These are phyloP conservation scores for Stegodyphus dumicola DNA, from an alignment of 1,140 invertebrate genomes.

Conservation along the genomic window DNA sequence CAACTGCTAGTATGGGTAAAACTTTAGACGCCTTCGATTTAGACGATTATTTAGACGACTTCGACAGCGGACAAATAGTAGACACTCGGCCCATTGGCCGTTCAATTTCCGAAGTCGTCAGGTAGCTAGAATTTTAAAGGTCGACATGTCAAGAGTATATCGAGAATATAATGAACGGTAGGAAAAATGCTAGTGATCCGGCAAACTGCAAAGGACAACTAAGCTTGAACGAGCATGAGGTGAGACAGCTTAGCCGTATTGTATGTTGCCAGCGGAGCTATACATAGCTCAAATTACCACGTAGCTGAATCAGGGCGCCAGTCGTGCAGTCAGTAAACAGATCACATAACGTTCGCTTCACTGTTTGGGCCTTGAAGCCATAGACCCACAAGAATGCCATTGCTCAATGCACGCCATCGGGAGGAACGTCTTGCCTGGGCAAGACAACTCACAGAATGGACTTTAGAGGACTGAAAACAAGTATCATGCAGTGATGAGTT, in stretches of 20 bases:
- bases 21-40: no score
- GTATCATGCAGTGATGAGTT: no score
- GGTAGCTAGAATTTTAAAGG: neutral
- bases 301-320: neutral
- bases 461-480: neutral
- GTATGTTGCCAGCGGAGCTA: neutral
- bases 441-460: neutral
- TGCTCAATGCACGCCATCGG: neutral
- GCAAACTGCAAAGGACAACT: neutral
- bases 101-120: neutral
- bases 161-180: neutral
- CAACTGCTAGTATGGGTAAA: neutral
- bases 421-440: neutral
- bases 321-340: slow-evolving; percentile 1
- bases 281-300: slow-evolving; percentile 8
- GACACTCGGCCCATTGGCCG: neutral
- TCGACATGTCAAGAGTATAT: neutral
- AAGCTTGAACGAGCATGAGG: neutral
- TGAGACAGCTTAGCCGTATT: neutral
- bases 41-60: neutral
- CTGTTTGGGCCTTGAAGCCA: no score
- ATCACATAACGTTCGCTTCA: slow-evolving; percentile 3
- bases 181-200: neutral
- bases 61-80: neutral
- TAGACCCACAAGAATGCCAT: neutral